Percentiles rank a stretch among this genome's conserved stretches.
Conservation (phyloP, 1,140 invertebrate species). For the Trigoniulus corallinus region DNA sequence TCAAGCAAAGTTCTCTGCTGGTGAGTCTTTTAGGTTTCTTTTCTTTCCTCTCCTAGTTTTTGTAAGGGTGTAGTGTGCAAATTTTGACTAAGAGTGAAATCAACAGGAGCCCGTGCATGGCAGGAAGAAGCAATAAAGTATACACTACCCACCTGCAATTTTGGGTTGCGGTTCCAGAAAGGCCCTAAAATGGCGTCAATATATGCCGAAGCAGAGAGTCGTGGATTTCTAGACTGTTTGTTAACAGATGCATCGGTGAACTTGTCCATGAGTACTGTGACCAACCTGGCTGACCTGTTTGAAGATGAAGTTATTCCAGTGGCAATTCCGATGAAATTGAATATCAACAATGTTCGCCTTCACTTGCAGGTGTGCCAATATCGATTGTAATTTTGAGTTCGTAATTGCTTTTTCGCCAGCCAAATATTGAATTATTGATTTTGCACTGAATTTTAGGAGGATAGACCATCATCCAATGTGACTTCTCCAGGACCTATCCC, state of each 20-base stretch:
- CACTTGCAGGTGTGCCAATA: background rate
- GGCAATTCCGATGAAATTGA: conserved; percentile 39
- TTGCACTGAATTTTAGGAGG: conserved; percentile 33
- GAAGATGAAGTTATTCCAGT: conserved; percentile 67
- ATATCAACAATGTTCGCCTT: background rate
- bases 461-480: conserved; percentile 56
- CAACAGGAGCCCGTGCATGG: background rate
- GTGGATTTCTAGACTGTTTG: conserved; percentile 13
- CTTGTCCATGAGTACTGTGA: conserved; percentile 61
- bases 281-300: conserved; percentile 56
- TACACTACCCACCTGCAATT: background rate
- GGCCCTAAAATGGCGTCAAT: background rate
- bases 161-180: background rate
- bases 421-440: background rate
- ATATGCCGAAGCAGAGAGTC: conserved; percentile 7
- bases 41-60: background rate
- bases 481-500: conserved; percentile 64
- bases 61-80: background rate
- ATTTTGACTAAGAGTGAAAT: background rate
- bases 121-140: background rate
- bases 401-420: background rate
- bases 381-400: background rate
- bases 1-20: conserved; percentile 32
- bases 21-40: conserved; percentile 32
- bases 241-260: conserved; percentile 17